Base-by-base conservation (phyloP, 1,140 invertebrate species). In the Bombus pyrosoma region DNA sequence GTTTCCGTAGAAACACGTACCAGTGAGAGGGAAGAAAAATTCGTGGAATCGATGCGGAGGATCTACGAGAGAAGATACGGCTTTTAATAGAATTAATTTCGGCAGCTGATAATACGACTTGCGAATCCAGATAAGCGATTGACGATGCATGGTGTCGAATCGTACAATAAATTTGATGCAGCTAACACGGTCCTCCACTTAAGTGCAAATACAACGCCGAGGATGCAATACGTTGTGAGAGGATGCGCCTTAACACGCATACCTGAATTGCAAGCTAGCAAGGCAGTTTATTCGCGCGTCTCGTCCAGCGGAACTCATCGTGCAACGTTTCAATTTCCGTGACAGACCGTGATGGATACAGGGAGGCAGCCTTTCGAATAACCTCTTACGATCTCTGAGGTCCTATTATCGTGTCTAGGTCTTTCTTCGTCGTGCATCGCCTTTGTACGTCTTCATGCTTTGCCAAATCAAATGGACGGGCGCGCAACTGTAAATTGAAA, bases 161-260 rank as follows among this genome's bases (percentile, higher is more conserved):
- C 73, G 85, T 83, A 85, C 79, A 90, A 93, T 94, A 94, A 93
- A 93, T 93, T 93, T 87, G 85, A 93, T 72, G 86, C 59, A 1
- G 41, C 82, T 88, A 92, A 93, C 91, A 93, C 80, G 91, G 75
- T 81, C 87, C 76, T 81, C 89, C 92, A 93, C 91, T 93, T 93
- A 93, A 77, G 79, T 79, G 86, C 86, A 86, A 86, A 85, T 86
- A 84, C 75, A 39, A 85, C 22, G 37, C 68, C 41, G 68, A 53
- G 47, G 18, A 53, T 53, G 18, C 47, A 22, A 89, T 90, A 85
- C 85, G 59, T 86, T 37, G 69, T 2, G 47, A n/a, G 64, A 59
- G 37, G 43, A 73, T 74, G 34, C 47, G 53, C 62, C 18, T 53
- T 53, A 53, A 2, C 47, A 74, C 57, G 43, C 83, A 68, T 62